Conservation (phyloP, 2,797 vertebrate species). For the Cichlasoma orientale region DNA sequence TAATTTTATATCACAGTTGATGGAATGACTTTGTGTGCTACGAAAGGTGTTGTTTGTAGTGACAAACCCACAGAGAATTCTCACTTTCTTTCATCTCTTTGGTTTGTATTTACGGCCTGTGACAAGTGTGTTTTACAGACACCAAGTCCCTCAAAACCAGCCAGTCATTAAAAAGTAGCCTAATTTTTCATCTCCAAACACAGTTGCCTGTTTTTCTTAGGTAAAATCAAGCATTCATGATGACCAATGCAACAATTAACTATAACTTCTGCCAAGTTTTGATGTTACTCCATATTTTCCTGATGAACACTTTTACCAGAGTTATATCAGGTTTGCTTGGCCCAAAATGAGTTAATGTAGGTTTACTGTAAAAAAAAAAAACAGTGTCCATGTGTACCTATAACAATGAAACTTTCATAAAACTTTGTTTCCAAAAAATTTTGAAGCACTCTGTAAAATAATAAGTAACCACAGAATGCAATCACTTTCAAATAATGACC, state of each 20-base stretch:
- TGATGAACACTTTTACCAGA: too few relatives aligned
- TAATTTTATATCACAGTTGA: not conserved
- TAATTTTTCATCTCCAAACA: not conserved
- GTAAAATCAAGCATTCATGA: not conserved
- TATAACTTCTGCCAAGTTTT: not conserved
- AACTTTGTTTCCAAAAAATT: not conserved
- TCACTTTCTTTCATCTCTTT: not conserved
- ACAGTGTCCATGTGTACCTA: not conserved
- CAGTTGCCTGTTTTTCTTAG: not conserved
- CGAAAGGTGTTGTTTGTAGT: conserved; percentile 2
- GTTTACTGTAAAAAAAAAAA: not conserved
- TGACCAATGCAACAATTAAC: not conserved
- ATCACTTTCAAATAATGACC: too few relatives aligned
- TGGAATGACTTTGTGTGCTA: not conserved
- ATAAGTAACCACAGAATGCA: not conserved
- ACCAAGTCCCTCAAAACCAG: not conserved
- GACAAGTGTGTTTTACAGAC: not conserved
- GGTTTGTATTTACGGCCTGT: not conserved
- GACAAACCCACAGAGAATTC: conserved; percentile 12
- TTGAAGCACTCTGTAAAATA: not conserved
- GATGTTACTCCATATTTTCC: not conserved
- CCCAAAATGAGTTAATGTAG: not conserved
- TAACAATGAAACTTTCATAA: not conserved
- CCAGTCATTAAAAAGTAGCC: not conserved
- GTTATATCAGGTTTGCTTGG: too few relatives aligned